Base-by-base conservation (phyloP, 2,113 vertebrate genomes). In the Chrysochloris asiatica region DNA sequence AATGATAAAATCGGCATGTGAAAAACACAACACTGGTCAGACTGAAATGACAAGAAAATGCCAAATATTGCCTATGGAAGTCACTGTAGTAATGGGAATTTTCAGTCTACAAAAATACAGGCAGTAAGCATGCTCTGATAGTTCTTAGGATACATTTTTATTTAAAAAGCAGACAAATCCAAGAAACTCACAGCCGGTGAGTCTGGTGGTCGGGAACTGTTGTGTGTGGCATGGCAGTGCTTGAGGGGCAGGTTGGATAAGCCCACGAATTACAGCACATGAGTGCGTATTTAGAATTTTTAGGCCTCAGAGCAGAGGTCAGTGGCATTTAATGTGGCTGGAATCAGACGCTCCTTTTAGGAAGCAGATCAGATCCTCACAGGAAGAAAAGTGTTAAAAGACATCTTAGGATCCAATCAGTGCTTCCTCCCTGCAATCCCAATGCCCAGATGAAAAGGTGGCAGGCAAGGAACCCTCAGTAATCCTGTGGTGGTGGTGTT, bases 1-100 rank as follows among this genome's bases (percentile, higher is more conserved):
- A 79, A 72, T 69, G 59, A 52, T 72, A 93, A 36, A 79, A 11
- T 22, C 26, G 47, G 67, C 30, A 30, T 67, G 50, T 77, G 47
- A 47, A 56, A 36, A 89, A 83, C 45, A 93, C 73, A 79, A 43
- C 38, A 72, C 22, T 84, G 56, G n/a, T 80, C 22, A 56, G 65
- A 63, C 33, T 80, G 67, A 90, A 93, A 90, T 88, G 56, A 73
- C 26, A 76, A 47, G 17, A 73, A 88, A 50, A 83, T 38, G 63
- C 24, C 54, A 12, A 67, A 67, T 26, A 54, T 56, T 77, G 63
- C 30, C 54, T 63, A 52, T 38, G 71, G 63, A 54, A 71, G 59
- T 19, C 36, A 65, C n/a, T 59, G 79, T 72, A 43, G 50, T 90
- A 73, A 83, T 72, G 24, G 52, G 65, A 67, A 10, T 65, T 22